Evolutionary conservation across 1,140 invertebrate genomes (phyloP), one percentile per base, ranked within the genome.

Genomic region (Trialeurodes vaporariorum): DNA sequence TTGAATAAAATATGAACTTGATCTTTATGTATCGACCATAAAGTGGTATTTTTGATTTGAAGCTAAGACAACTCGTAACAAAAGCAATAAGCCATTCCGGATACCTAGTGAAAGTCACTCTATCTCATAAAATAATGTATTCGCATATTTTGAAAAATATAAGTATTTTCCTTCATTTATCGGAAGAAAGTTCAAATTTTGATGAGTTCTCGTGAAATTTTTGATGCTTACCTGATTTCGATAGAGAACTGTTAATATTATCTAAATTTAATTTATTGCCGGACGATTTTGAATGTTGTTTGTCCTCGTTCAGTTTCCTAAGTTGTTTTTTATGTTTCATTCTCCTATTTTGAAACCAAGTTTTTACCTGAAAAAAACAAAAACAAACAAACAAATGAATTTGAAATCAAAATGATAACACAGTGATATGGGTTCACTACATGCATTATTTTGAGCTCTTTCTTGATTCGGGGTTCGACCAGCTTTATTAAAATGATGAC

Each of bases 261-360:
- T 49, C 34, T 49, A 49, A 49, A 49, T 49, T 49, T 9, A 17
- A 49, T 49, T 49, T 49, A 49, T 17, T 9, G 34, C 34, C 34
- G 17, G 34, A 17, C 34, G 34, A 49, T 49, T 49, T 49, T 17
- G 34, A 9, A 17, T 49, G 5, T 9, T 49, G 34, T 68, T 78
- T 81, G 22, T 82, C 82, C n/a, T 84, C 85, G 59, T 79, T 82
- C 24, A 85, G 72, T 75, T 90, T 90, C 67, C 92, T 81, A 74
- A 96, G 82, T 75, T 96, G 90, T 76, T 98, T 98, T 83, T 98
- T 98, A 78, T 97, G 94, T 75, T 98, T 98, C 94, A 98, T 98
- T 70, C 94, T 81, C 21, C 94, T 80, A 79, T 98, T 98, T 80
- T 98, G 95, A 79, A 98, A 98, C 96, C 95, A 98, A 34, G 94